These are phyloP conservation scores for Drosophila grimshawi DNA, from an alignment of 1,140 invertebrate genomes.

Conservation along the genomic window DNA sequence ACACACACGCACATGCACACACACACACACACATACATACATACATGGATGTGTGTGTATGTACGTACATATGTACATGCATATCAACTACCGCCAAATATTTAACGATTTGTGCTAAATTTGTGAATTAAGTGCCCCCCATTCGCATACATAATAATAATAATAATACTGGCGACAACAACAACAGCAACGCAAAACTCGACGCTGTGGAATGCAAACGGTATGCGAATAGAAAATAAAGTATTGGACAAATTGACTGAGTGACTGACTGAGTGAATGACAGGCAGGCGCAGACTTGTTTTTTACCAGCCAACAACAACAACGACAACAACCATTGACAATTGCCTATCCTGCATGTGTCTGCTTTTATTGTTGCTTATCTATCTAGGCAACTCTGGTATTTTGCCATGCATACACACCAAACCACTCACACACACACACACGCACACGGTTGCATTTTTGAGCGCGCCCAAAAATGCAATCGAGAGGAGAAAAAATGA, in stretches of 20 bases:
- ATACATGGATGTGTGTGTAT: not conserved
- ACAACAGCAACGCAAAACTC: constrained; percentile 38
- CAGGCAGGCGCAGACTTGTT: constrained; percentile 49
- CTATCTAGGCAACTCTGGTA: constrained; percentile 66
- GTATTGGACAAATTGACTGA: constrained; percentile 38
- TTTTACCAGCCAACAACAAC: constrained; percentile 44
- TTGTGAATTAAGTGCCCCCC: constrained; percentile 64
- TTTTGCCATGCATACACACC: constrained; percentile 48
- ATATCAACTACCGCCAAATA: constrained; percentile 57
- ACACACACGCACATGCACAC: not conserved
- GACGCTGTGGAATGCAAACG: constrained; percentile 66
- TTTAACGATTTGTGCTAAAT: constrained; percentile 81
- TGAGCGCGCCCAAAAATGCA: constrained; percentile 73
- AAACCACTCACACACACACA: constrained; percentile 8
- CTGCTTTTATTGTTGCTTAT: constrained; percentile 34
- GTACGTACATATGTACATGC: too few relatives aligned
- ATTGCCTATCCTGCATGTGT: constrained; percentile 44
- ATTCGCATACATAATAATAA: constrained; percentile 61
- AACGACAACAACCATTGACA: constrained; percentile 48
- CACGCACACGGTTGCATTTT: constrained; percentile 2
- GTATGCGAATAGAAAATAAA: constrained; percentile 76
- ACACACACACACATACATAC: not conserved
- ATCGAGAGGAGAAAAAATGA: constrained; percentile 67
- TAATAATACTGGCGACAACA: constrained; percentile 2
- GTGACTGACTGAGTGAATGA: constrained; percentile 19